Conservation (phyloP, 2,888 invertebrate species). For the Muscina levida region DNA sequence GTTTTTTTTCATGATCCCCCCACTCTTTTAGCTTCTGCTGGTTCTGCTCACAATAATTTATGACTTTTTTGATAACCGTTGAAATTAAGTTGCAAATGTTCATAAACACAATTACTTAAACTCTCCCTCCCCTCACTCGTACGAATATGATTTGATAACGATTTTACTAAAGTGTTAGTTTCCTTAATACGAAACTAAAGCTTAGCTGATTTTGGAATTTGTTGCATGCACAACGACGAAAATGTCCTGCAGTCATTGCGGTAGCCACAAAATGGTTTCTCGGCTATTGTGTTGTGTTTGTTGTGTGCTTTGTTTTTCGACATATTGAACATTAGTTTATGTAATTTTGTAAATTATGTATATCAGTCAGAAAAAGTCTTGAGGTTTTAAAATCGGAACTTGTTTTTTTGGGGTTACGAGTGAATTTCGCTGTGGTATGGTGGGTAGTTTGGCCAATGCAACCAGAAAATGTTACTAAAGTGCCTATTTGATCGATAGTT, state of each 20-base stretch:
- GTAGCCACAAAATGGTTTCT: conserved; percentile 5
- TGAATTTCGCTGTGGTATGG: neutral
- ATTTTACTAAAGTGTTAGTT: conserved; percentile 57
- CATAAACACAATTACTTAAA: no score
- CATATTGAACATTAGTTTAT: conserved; percentile 54
- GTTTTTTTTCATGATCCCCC: no score
- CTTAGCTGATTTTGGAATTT: neutral
- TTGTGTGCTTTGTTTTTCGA: no score
- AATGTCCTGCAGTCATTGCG: conserved; percentile 26
- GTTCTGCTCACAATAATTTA: conserved; percentile 46
- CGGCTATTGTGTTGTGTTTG: conserved; percentile 18
- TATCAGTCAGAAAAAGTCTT: no score
- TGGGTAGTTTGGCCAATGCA: conserved; percentile 6
- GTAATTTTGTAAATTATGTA: conserved; percentile 60
- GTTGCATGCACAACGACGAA: neutral
- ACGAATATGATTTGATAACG: conserved; percentile 55
- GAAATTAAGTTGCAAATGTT: conserved; percentile 53
- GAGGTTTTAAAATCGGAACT: conserved; percentile 42
- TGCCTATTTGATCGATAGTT: conserved; percentile 59
- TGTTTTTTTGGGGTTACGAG: no score
- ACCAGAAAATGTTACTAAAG: conserved; percentile 36
- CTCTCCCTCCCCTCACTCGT: no score
- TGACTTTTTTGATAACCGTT: conserved; percentile 55
- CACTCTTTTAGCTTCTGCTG: neutral
- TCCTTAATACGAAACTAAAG: neutral